These are phyloP conservation scores for Rosalia funebris DNA, from an alignment of 2,888 invertebrate species.

Conservation along the genomic window DNA sequence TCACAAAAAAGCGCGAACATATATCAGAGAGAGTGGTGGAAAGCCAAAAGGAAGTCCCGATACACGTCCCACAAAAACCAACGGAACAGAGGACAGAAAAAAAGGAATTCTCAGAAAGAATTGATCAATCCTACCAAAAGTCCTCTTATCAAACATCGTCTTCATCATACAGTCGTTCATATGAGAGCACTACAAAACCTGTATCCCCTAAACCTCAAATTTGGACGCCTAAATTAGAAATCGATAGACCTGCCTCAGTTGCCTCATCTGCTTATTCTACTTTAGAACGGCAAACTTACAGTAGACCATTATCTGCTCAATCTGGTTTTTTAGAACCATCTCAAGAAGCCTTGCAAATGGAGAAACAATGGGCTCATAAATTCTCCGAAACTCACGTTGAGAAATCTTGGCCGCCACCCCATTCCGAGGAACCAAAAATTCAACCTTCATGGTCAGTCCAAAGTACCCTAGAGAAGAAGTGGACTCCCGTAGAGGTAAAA, in stretches of 20 bases:
- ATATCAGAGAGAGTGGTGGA: conserved; percentile 72
- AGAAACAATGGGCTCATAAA: conserved; percentile 73
- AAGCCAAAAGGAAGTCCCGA: conserved; percentile 66
- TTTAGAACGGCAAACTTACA: conserved; percentile 39
- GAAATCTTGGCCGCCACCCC: conserved; percentile 67
- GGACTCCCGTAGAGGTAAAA: conserved; percentile 54
- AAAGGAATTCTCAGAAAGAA: conserved; percentile 48
- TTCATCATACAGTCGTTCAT: conserved; percentile 47
- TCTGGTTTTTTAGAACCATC: conserved; percentile 62
- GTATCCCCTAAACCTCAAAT: conserved; percentile 61
- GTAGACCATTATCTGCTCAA: conserved; percentile 50
- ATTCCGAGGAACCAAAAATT: conserved; percentile 53
- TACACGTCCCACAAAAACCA: conserved; percentile 18
- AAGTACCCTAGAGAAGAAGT: conserved; percentile 60
- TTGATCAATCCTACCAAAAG: conserved; percentile 47
- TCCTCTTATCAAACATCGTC: conserved; percentile 46
- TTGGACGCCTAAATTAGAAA: conserved; percentile 63
- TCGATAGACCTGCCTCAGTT: conserved; percentile 47
- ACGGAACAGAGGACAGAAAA: conserved; percentile 30
- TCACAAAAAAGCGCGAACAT: conserved; percentile 63
- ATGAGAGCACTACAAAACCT: conserved; percentile 63
- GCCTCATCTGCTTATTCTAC: conserved; percentile 46
- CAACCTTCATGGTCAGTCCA: conserved; percentile 60
- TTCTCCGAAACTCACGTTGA: conserved; percentile 63
- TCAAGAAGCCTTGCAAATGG: conserved; percentile 73